Evolutionary conservation across 35 echinoderm and acorn worm genomes (phyloP), one percentile per base, ranked within the genome.

Genomic region (Apostichopus japonicus): DNA sequence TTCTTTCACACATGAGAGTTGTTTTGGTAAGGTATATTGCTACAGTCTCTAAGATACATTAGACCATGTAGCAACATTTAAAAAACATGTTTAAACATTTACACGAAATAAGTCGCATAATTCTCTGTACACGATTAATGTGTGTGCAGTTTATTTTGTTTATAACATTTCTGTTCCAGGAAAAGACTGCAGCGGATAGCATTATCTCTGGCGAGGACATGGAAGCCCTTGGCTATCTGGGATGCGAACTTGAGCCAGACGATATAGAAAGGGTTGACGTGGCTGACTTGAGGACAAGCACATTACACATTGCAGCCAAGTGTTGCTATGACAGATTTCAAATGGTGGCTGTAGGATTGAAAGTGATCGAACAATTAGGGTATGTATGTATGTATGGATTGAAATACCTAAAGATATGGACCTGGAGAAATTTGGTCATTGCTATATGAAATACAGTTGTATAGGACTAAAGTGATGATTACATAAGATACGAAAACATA

Each of bases 291-390:
- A 89, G 62, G 19, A 89, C 62, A 4, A 17, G 17, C 51, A 72
- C 86, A 4, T 63, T 89, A 73, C 61, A 72, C 5, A 53, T 72
- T n/a, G 67, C 62, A 14, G 22, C 61, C 56, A 89, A 73, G 22
- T 89, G 86, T 53, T 89, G 86, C 61, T 89, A 89, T 44, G 86
- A 89, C 86, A 89, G 86, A 25, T 89, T n/a, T 63, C 86, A 89
- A 73, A 89, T 89, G 86, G 86, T 72, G 4, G 56, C 86, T 16
- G 67, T 89, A 1, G 86, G 86, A 89, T 8, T 27, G 62, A 89
- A 89, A 15, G 67, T 89, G 23, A 54, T 89, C 15, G 86, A 67
- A 54, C 13, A 89, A 56, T 19, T 89, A 13, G 86, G 86, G 86
- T 89, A 65, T 10, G 86, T 89, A 80, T 79, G 17, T 13, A 79